A percentile compares a stretch with the other conserved stretches of the same genome.
Evolutionary conservation across 2,113 vertebrate species (phyloP).

Genomic region (Strix aluco): DNA sequence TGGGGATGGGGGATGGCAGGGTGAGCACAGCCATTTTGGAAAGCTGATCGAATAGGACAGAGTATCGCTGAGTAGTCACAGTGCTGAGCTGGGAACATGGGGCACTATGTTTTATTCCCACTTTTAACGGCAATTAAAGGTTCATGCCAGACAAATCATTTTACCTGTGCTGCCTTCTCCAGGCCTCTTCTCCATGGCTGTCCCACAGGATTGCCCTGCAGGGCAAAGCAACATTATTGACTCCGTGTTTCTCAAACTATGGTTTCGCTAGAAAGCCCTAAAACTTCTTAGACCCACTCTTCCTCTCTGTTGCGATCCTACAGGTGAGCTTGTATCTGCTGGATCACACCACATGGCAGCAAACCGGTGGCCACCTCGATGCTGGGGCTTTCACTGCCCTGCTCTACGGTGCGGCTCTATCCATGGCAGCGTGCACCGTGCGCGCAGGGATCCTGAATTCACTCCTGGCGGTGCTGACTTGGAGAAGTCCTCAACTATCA

Average conservation of each 20-base stretch:
- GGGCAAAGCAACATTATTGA: neutral
- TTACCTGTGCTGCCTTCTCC: neutral
- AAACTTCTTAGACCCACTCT: neutral
- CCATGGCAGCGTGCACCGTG: rapidly evolving
- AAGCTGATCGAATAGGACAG: neutral
- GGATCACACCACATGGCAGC: neutral
- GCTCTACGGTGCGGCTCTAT: rapidly evolving
- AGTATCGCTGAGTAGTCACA: neutral
- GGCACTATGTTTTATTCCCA: neutral
- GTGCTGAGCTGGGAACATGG: neutral
- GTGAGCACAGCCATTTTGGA: slow-evolving; percentile 11
- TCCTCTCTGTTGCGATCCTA: neutral
- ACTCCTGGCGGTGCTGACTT: rapidly evolving
- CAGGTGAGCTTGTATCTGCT: neutral
- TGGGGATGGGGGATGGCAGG: neutral
- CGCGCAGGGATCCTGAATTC: neutral
- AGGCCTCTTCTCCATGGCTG: neutral
- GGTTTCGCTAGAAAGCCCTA: neutral
- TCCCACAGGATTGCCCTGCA: neutral
- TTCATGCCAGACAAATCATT: neutral
- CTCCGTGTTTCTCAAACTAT: neutral
- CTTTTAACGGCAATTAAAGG: neutral
- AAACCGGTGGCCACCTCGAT: rapidly evolving
- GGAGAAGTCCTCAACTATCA: neutral
- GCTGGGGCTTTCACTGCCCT: neutral